phyloP scores from a whole-genome alignment of 35 echinoderm and acorn worm genomes.

The Lytechinus variegatus region DNA sequence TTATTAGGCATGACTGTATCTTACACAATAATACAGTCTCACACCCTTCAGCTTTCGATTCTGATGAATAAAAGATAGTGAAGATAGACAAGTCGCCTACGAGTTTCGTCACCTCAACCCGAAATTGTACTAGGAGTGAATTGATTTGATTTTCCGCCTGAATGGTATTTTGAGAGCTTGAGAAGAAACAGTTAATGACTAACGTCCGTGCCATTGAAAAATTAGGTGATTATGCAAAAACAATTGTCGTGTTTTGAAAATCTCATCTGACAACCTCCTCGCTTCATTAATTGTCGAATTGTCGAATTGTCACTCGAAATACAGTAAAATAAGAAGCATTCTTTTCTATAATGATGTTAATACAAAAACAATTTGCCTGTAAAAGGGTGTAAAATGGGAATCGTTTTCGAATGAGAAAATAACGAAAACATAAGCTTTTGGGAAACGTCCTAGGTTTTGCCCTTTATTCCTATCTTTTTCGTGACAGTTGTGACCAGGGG shows the following conservation, averaged over 20 bases:
- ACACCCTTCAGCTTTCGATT: background rate
- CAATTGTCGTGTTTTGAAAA: background rate
- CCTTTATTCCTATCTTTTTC: too few relatives aligned
- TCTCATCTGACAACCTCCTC: background rate
- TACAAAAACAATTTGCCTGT: too few relatives aligned
- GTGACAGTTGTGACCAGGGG: too few relatives aligned
- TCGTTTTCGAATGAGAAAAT: too few relatives aligned
- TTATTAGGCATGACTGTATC: background rate
- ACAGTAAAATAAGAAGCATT: too few relatives aligned
- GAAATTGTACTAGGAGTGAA: background rate
- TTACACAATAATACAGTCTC: background rate
- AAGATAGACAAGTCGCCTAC: background rate
- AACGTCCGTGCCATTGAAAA: background rate
- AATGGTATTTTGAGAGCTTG: background rate
- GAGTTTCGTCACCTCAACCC: background rate
- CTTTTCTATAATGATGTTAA: too few relatives aligned
- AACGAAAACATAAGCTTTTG: too few relatives aligned
- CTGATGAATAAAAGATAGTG: background rate
- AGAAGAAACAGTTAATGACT: background rate
- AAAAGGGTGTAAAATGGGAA: too few relatives aligned
- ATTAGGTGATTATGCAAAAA: background rate
- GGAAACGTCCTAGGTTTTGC: too few relatives aligned
- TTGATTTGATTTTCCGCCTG: background rate
- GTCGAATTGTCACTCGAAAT: too few relatives aligned
- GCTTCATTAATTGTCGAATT: background rate